phyloP scores from a whole-genome alignment of 1,140 invertebrate genomes.

The Musca domestica region DNA sequence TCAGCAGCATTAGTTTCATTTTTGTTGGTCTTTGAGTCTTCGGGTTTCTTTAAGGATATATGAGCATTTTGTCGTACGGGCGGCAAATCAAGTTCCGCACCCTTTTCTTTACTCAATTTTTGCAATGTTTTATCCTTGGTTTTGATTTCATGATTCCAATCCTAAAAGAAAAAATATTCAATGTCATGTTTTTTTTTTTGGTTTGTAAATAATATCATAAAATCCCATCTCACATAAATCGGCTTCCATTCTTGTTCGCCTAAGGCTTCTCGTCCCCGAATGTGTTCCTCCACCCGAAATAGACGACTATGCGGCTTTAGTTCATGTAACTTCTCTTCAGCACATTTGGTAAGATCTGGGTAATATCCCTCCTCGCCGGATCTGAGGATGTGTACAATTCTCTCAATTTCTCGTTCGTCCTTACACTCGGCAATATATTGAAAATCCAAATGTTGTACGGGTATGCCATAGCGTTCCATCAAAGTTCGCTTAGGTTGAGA shows the following conservation, averaged over 20 bases:
- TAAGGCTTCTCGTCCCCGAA: constrained; percentile 36
- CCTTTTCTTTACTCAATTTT: constrained; percentile 31
- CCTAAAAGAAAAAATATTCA: constrained; percentile 23
- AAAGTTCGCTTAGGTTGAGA: constrained; percentile 33
- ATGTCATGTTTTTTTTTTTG: not conserved
- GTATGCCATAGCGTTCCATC: constrained; percentile 60
- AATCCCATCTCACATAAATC: constrained; percentile 42
- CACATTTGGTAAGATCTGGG: constrained; percentile 59
- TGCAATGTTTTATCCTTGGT: constrained; percentile 51
- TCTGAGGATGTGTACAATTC: constrained; percentile 60
- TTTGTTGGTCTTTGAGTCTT: not conserved
- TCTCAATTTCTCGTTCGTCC: constrained; percentile 60
- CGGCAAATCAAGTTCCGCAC: constrained; percentile 28
- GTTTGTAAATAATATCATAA: not conserved
- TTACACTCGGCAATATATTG: constrained; percentile 59
- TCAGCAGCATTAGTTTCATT: not conserved
- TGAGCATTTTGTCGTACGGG: constrained; percentile 35
- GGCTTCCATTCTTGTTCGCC: constrained; percentile 48
- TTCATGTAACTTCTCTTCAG: constrained; percentile 57
- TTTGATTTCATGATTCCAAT: constrained; percentile 57
- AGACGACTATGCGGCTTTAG: constrained; percentile 60
- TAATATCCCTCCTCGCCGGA: constrained; percentile 69
- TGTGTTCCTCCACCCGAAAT: constrained; percentile 56
- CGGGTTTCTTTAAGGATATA: constrained; percentile 31
- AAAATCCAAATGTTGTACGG: constrained; percentile 62